Percentiles rank a stretch among this genome's conserved stretches.
Evolutionary conservation across 2,113 vertebrate species (phyloP).

Genomic region (Erinaceus europaeus): DNA sequence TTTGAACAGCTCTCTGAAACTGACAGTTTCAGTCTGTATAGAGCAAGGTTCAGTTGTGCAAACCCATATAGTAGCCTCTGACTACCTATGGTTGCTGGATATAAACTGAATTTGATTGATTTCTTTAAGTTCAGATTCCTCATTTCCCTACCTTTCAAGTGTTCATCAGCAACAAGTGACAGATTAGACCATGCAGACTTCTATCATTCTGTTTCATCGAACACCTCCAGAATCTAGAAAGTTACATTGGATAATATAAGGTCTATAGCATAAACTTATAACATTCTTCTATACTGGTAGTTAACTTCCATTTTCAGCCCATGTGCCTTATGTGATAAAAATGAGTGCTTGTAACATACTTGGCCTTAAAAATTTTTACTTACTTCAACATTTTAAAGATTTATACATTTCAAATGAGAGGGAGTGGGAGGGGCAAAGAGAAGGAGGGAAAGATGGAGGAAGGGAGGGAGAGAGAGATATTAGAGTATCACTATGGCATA

Average conservation of each 20-base stretch:
- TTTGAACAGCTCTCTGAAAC: neutral
- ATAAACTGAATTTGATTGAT: neutral
- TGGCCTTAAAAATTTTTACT: no score
- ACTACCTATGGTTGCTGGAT: neutral
- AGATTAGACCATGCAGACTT: neutral
- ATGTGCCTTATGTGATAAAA: neutral
- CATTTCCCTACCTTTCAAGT: neutral
- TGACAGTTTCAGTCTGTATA: neutral
- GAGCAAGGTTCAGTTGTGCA: neutral
- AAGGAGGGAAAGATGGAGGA: no score
- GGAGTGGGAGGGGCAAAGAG: no score
- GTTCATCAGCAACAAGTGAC: fast-evolving
- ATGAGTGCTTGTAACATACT: neutral
- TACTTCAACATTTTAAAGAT: no score
- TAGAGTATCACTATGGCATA: no score
- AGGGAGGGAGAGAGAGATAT: no score
- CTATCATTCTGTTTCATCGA: neutral
- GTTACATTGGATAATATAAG: no score
- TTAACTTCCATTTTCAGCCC: neutral
- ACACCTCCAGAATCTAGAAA: neutral
- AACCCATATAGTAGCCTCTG: neutral
- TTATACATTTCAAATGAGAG: no score
- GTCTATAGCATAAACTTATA: neutral
- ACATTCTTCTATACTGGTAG: neutral
- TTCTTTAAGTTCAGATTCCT: neutral